phyloP scores from a whole-genome alignment of 2,797 vertebrate species.

The Decapterus maruadsi region DNA sequence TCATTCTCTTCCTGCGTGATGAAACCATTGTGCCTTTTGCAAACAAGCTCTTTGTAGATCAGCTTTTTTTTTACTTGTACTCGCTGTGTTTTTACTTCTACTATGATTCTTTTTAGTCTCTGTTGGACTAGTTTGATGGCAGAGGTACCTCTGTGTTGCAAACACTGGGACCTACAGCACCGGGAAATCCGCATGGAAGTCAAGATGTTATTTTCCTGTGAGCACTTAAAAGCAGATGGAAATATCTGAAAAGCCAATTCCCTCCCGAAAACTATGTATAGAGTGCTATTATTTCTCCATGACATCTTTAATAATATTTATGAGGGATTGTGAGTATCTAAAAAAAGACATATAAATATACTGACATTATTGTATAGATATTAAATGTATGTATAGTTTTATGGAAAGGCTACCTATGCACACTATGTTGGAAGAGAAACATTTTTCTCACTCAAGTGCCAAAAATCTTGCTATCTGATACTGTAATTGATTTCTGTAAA shows the following conservation, averaged over 20 bases:
- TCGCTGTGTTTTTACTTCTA: constrained; percentile 26
- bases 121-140: constrained; percentile 58
- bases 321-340: constrained; percentile 45
- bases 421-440: constrained; percentile 53
- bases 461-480: constrained; percentile 64
- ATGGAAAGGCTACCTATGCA: constrained; percentile 71
- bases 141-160: constrained; percentile 35
- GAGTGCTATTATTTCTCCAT: constrained; percentile 32
- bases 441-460: constrained; percentile 74
- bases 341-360: constrained; percentile 35
- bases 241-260: constrained; percentile 30
- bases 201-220: constrained; percentile 24
- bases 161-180: constrained; percentile 30
- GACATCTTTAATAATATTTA: constrained; percentile 63
- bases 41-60: constrained; percentile 43
- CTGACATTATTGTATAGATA: constrained; percentile 60
- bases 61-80: constrained; percentile 41
- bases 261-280: constrained; percentile 29
- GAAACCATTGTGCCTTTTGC: constrained; percentile 72
- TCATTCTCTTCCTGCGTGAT: constrained; percentile 37
- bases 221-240: constrained; percentile 71
- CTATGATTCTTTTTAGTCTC: constrained; percentile 24
- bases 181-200: constrained; percentile 30
- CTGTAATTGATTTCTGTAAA: constrained; percentile 66
- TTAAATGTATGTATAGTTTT: constrained; percentile 74